A percentile compares a stretch with the other conserved stretches of the same genome.
phyloP scores from a whole-genome alignment of 2,797 vertebrate species.

The Thaleichthys pacificus region DNA sequence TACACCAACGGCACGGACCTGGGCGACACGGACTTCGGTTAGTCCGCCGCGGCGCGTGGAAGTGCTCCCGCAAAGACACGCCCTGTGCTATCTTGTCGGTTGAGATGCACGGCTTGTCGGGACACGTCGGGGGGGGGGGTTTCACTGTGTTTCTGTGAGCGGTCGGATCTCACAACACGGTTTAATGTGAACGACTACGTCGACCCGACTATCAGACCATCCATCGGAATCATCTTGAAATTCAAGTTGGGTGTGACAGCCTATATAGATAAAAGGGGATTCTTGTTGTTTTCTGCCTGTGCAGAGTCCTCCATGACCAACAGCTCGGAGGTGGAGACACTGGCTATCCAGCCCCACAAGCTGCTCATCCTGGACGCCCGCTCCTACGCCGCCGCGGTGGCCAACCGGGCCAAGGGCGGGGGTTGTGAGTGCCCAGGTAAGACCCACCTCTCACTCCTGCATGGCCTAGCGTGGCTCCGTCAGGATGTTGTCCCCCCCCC shows the following conservation, averaged over 20 bases:
- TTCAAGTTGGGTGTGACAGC: no score
- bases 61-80: no score
- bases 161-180: no score
- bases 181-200: no score
- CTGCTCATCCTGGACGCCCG: conserved; percentile 92
- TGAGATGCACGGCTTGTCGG: no score
- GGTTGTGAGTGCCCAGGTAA: conserved; percentile 97
- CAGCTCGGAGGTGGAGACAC: conserved; percentile 85
- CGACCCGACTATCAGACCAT: no score
- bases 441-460: conserved; percentile 14
- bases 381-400: conserved; percentile 94
- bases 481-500: neutral
- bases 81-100: no score
- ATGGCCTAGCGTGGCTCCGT: neutral
- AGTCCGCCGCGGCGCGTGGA: conserved; percentile 32
- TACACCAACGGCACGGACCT: conserved; percentile 83
- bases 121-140: no score
- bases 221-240: no score
- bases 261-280: no score
- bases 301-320: conserved; percentile 91
- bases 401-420: conserved; percentile 95
- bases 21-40: conserved; percentile 91
- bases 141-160: no score
- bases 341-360: conserved; percentile 88
- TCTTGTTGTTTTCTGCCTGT: no score